phyloP scores from a whole-genome alignment of 2,113 vertebrate species.

The Ceyx cyanopectus region DNA sequence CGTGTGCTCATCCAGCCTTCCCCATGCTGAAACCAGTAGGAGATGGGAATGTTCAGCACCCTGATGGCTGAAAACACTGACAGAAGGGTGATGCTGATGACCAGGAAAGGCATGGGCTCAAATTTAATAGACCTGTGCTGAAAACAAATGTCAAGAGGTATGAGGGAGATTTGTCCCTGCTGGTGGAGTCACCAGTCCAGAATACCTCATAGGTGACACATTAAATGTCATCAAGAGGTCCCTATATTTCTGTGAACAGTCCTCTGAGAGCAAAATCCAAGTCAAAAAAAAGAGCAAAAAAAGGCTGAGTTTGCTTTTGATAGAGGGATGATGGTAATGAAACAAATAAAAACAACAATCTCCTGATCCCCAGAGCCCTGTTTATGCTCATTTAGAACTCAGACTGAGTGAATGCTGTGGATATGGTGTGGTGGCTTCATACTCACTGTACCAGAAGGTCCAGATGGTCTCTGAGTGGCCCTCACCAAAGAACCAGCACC shows the following conservation, averaged over 20 bases:
- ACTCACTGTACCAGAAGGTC: conserved; percentile 88
- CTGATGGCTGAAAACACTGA: neutral
- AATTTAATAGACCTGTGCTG: neutral
- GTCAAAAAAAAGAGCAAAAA: neutral
- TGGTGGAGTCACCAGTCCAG: neutral
- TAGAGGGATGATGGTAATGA: accelerated
- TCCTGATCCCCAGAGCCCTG: neutral
- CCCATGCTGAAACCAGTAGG: neutral
- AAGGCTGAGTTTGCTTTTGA: neutral
- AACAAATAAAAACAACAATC: neutral
- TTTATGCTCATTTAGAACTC: neutral
- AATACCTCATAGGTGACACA: too few relatives aligned
- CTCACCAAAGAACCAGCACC: conserved; percentile 83
- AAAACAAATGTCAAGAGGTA: neutral
- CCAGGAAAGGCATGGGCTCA: neutral
- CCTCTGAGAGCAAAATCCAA: neutral
- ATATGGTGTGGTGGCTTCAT: accelerated
- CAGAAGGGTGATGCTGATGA: neutral
- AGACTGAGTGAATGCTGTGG: neutral
- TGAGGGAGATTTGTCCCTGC: neutral
- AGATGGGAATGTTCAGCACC: neutral
- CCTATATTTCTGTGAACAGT: neutral
- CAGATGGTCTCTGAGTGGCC: conserved; percentile 75
- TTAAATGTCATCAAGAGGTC: neutral
- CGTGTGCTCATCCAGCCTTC: accelerated